A percentile compares a stretch with the other conserved stretches of the same genome.
Evolutionary conservation across 2,797 vertebrate species (phyloP).

Genomic region (Peromyscus melanophrys): DNA sequence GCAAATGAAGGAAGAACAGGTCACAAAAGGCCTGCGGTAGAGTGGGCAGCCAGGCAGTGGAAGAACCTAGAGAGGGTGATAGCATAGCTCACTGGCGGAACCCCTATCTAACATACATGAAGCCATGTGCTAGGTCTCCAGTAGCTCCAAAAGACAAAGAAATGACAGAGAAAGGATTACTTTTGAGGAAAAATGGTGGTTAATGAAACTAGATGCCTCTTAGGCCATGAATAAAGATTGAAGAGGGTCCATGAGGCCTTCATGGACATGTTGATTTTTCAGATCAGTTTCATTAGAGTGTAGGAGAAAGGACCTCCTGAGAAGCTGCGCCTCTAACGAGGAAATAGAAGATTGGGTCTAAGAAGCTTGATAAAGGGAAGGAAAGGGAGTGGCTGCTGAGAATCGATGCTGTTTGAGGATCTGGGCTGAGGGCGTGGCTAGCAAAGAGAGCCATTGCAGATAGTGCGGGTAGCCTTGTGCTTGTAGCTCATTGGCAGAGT

Average conservation of each 20-base stretch:
- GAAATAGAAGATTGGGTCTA: background rate
- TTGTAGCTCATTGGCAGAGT: background rate
- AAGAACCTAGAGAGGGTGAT: background rate
- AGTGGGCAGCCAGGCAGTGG: background rate
- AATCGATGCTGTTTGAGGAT: background rate
- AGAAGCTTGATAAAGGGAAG: background rate
- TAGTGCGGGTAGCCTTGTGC: background rate
- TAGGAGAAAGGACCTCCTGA: background rate
- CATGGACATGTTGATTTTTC: background rate
- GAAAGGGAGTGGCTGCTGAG: background rate
- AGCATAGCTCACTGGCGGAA: background rate
- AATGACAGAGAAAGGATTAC: background rate
- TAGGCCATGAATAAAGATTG: background rate
- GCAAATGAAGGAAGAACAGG: background rate
- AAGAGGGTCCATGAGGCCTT: background rate
- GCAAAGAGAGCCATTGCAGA: background rate
- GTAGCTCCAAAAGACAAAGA: background rate
- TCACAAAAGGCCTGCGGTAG: background rate
- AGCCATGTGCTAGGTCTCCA: background rate
- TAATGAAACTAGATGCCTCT: background rate
- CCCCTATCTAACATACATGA: background rate
- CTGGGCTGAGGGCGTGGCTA: background rate
- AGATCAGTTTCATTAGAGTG: constrained; percentile 21
- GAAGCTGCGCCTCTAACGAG: background rate
- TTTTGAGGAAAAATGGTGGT: background rate